Percentiles rank a stretch among this genome's conserved stretches.
Evolutionary conservation across 2,888 invertebrate species (phyloP).

Genomic region (Zelleria hepariella): DNA sequence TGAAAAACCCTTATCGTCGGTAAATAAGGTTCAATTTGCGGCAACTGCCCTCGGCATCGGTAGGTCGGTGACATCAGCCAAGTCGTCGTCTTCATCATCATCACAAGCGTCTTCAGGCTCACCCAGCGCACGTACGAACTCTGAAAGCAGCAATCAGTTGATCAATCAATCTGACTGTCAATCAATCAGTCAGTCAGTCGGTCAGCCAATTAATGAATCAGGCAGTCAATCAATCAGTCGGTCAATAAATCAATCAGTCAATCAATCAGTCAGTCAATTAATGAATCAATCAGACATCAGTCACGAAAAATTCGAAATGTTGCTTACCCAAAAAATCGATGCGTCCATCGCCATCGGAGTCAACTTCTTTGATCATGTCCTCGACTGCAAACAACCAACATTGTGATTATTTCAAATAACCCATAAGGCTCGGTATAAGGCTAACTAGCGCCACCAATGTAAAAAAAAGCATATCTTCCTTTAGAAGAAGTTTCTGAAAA

Average conservation of each 20-base stretch:
- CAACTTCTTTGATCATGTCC: constrained; percentile 97
- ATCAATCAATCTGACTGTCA: too few relatives aligned
- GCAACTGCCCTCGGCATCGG: constrained; percentile 37
- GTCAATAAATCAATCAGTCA: too few relatives aligned
- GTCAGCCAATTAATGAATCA: too few relatives aligned
- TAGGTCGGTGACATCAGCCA: constrained; percentile 39
- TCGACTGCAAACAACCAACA: constrained; percentile 77
- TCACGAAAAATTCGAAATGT: too few relatives aligned
- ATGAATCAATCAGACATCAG: too few relatives aligned
- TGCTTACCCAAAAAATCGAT: constrained; percentile 90
- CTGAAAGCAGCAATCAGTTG: constrained; percentile 66
- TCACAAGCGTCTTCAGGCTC: constrained; percentile 88
- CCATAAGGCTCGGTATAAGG: too few relatives aligned
- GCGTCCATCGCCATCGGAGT: constrained; percentile 93
- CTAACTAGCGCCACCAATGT: too few relatives aligned
- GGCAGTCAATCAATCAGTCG: too few relatives aligned
- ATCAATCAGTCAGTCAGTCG: too few relatives aligned
- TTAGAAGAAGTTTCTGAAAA: too few relatives aligned
- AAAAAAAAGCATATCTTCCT: too few relatives aligned
- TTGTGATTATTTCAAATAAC: not conserved
- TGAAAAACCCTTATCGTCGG: not conserved
- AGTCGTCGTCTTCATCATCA: constrained; percentile 75
- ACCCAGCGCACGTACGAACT: constrained; percentile 87
- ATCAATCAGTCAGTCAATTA: too few relatives aligned
- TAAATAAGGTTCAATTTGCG: constrained; percentile 29